A percentile compares a stretch with the other conserved stretches of the same genome.
Conservation (phyloP, 2,797 vertebrate genomes). For the Cryptoprocta ferox region DNA sequence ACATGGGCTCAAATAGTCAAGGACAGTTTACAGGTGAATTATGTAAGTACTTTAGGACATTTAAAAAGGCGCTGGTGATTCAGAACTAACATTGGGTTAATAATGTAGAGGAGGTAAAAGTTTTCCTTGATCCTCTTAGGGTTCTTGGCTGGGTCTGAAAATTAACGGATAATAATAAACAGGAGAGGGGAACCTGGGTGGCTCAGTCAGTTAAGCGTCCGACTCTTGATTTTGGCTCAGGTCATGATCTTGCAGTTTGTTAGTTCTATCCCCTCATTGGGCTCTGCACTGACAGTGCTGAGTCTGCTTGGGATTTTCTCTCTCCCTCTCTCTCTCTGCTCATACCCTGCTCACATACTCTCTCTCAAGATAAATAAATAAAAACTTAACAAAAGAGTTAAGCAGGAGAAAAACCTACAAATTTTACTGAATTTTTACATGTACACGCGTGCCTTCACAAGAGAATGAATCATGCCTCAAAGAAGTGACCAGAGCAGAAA, state of each 20-base stretch:
- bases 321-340: too few species aligned
- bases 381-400: too few species aligned
- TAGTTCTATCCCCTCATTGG: too few species aligned
- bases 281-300: too few species aligned
- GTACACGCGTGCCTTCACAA: background rate
- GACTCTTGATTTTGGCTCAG: too few species aligned
- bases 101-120: background rate
- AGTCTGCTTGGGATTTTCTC: too few species aligned
- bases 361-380: too few species aligned
- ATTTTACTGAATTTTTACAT: background rate
- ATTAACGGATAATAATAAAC: background rate
- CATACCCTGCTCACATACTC: too few species aligned
- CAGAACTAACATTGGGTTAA: background rate
- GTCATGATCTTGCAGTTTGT: too few species aligned
- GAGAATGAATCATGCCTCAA: background rate
- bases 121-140: background rate
- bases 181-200: too few species aligned
- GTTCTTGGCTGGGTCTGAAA: background rate
- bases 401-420: background rate
- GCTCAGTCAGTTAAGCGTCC: too few species aligned
- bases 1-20: conserved; percentile 94
- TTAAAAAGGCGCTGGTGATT: background rate
- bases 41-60: conserved; percentile 90
- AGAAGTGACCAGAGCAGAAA: background rate
- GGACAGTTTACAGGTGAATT: conserved; percentile 98